These are phyloP conservation scores for Buathra laborator DNA, from an alignment of 2,888 invertebrate species.

Conservation along the genomic window DNA sequence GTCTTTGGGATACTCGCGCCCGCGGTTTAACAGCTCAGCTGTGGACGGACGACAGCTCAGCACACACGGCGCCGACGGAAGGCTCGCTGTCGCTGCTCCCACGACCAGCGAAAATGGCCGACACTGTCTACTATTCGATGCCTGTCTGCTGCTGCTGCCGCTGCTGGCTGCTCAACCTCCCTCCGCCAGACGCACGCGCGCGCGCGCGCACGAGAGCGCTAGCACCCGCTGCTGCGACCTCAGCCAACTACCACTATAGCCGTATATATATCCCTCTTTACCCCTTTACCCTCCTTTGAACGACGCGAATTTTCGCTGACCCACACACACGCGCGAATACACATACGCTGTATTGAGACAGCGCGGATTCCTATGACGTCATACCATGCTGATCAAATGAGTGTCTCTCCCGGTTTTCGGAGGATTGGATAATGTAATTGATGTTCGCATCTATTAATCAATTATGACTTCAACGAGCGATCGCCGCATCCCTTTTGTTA, in stretches of 20 bases:
- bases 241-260: conserved; percentile 59
- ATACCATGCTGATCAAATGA: conserved; percentile 45
- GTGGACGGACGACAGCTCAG: conserved; percentile 79
- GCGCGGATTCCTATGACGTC: conserved; percentile 59
- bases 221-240: conserved; percentile 65
- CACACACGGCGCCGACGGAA: conserved; percentile 78
- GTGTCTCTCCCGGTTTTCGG: not conserved
- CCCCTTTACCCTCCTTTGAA: conserved; percentile 7
- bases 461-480: not conserved
- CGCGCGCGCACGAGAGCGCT: conserved; percentile 7
- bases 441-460: not conserved
- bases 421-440: not conserved
- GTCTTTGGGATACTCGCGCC: conserved; percentile 68
- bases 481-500: not conserved
- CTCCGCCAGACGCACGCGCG: conserved; percentile 40
- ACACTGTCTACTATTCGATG: conserved; percentile 67
- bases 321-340: not conserved
- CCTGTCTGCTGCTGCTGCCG: conserved; percentile 32
- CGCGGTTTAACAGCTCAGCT: conserved; percentile 80
- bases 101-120: conserved; percentile 79
- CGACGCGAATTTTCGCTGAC: conserved; percentile 31
- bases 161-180: conserved; percentile 39
- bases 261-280: not conserved
- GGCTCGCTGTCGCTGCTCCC: conserved; percentile 70
- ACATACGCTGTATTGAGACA: conserved; percentile 30